phyloP scores from a whole-genome alignment of 2,113 vertebrate genomes.

The Epinephelus lanceolatus region DNA sequence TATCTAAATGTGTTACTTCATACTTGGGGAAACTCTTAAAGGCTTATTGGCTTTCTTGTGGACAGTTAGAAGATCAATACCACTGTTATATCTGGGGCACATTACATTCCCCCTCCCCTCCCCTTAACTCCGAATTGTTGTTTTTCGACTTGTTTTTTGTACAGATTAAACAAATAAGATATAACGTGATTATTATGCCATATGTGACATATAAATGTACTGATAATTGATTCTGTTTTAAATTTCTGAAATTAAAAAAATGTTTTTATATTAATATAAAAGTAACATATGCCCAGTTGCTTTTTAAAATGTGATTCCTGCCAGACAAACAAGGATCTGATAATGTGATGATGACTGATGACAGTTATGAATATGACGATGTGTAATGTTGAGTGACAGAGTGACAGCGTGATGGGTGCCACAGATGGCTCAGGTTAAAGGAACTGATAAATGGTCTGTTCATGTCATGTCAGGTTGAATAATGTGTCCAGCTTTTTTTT shows the following conservation, averaged over 20 bases:
- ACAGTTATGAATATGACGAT: constrained; percentile 44
- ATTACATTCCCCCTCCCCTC: too few relatives aligned
- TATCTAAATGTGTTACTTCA: background rate
- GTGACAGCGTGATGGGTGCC: constrained; percentile 17
- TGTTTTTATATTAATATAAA: background rate
- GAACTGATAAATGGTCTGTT: constrained; percentile 32
- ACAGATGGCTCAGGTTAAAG: constrained; percentile 18
- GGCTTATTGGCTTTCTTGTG: background rate
- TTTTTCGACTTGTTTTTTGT: background rate
- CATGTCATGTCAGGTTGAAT: constrained; percentile 27
- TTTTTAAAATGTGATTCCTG: constrained; percentile 3
- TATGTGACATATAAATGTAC: background rate
- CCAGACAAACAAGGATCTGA: background rate
- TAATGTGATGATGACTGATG: constrained; percentile 1
- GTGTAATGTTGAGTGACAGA: constrained; percentile 22
- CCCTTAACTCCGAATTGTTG: background rate
- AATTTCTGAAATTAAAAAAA: background rate
- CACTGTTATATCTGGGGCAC: background rate
- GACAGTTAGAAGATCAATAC: background rate
- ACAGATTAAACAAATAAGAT: background rate
- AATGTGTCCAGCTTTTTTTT: background rate
- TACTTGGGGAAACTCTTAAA: background rate
- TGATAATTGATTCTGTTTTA: background rate
- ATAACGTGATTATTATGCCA: too few relatives aligned
- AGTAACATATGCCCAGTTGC: too few relatives aligned